phyloP scores from a whole-genome alignment of 2,113 vertebrate species.

The Carassius gibelio region DNA sequence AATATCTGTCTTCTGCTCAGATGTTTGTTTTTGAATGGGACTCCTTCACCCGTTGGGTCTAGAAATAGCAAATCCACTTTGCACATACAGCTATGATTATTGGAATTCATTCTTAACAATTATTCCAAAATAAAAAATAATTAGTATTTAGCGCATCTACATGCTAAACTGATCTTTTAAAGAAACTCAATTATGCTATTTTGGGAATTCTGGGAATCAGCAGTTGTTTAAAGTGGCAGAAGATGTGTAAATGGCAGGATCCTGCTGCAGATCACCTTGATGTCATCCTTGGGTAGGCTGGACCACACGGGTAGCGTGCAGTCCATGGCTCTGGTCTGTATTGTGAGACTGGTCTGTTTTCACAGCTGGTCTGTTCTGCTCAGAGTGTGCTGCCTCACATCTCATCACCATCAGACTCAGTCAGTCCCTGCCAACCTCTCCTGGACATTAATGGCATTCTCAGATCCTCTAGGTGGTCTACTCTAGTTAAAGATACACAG shows the following conservation, averaged over 20 bases:
- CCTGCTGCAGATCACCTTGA: constrained; percentile 41
- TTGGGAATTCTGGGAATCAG: constrained; percentile 20
- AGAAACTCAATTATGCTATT: constrained; percentile 19
- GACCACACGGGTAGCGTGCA: constrained; percentile 44
- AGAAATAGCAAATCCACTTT: constrained; percentile 1
- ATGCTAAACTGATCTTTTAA: constrained; percentile 17
- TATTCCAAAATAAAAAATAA: neutral
- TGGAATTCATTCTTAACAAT: neutral
- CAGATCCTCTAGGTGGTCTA: constrained; percentile 26
- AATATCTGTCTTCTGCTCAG: neutral
- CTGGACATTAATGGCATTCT: constrained; percentile 43
- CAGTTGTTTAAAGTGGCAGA: constrained; percentile 15
- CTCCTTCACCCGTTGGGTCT: constrained; percentile 4
- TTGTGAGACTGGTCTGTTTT: constrained; percentile 57
- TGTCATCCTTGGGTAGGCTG: constrained; percentile 30
- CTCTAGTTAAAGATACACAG: neutral
- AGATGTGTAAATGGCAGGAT: constrained; percentile 12
- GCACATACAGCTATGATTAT: neutral
- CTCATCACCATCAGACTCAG: constrained; percentile 12
- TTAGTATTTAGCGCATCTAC: neutral
- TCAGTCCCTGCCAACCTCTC: constrained; percentile 58
- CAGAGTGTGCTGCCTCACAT: constrained; percentile 32
- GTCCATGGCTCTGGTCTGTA: constrained; percentile 36
- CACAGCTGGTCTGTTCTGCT: constrained; percentile 59
- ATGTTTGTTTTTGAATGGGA: constrained; percentile 27